Base-by-base conservation (phyloP, 2,113 vertebrate species). In the Tichodroma muraria region DNA sequence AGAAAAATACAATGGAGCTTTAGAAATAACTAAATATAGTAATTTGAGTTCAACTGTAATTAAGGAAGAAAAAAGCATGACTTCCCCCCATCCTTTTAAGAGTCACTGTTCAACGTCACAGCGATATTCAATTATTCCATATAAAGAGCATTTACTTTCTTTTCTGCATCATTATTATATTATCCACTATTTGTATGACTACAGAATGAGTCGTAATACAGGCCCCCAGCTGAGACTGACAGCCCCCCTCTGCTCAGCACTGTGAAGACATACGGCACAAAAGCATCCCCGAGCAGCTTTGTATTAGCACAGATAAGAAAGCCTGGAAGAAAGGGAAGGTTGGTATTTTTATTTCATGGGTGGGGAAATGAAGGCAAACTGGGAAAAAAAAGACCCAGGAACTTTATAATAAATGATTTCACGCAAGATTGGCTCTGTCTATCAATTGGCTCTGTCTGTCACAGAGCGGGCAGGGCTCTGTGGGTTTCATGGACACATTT, bases 21-120 rank as follows among this genome's bases (percentile, higher is more conserved):
- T 97, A 95, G 94, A 97, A 97, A 95, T 70, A 96, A 96, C 95
- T 95, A 95, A 96, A 95, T 93, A 93, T 91, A 95, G 95, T 95
- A 60, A 96, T 96, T 95, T 96, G 73, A 89, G 85, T 80, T 95
- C 76, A 71, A 49, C 94, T 95, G 94, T 95, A 95, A 96, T 97
- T 95, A 97, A 91, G 93, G 81, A 70, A 85, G 93, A 90, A 93
- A 89, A 95, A 97, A 96, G 76, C 90, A 56, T 60, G 85, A 90
- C 88, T 96, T 95, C 85, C 90, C 83, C 44, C 85, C 89, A 71
- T 85, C 90, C 76, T 95, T 96, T 94, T 78, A 96, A 85, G 76
- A 93, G 82, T 78, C 91, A 86, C 94, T 95, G 91, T 94, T 97
- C 95, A 94, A 94, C 94, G 91, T 95, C 95, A 91, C 85, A 91